phyloP scores from a whole-genome alignment of 2,113 vertebrate species.

The Deroptyus accipitrinus region DNA sequence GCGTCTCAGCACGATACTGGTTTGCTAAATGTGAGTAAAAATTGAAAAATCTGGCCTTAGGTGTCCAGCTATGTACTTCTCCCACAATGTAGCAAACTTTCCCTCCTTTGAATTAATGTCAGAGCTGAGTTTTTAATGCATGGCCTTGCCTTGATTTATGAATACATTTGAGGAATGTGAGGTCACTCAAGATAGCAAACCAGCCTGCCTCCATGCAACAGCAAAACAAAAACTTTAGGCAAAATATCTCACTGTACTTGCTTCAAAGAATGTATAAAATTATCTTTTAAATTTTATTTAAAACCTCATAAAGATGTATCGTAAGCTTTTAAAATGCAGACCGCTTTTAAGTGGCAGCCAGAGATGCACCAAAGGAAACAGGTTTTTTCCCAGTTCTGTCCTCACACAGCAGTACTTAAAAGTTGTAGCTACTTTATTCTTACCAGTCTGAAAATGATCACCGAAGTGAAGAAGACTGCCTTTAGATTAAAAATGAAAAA shows the following conservation, averaged over 20 bases:
- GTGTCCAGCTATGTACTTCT: neutral
- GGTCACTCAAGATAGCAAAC: slow-evolving; percentile 70
- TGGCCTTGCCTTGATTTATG: slow-evolving; percentile 74
- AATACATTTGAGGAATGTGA: slow-evolving; percentile 72
- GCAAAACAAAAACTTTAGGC: slow-evolving; percentile 58
- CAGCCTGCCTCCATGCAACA: slow-evolving; percentile 65
- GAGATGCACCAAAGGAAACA: neutral
- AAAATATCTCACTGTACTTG: slow-evolving; percentile 26
- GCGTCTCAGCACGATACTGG: neutral
- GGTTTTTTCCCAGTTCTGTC: neutral
- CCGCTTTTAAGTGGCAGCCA: neutral
- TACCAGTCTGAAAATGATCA: neutral
- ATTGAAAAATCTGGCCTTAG: neutral
- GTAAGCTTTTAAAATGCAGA: neutral
- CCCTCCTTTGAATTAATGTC: neutral
- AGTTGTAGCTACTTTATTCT: neutral
- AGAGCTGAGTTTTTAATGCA: slow-evolving; percentile 43
- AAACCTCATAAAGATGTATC: neutral
- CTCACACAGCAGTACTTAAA: neutral
- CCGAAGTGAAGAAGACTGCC: neutral
- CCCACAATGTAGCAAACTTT: neutral
- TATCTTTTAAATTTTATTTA: slow-evolving; percentile 11
- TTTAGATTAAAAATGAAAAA: neutral
- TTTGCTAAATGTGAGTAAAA: neutral
- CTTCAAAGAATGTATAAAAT: slow-evolving; percentile 38